Base-by-base conservation (phyloP, 2,113 vertebrate species). In the Gallinago media region DNA sequence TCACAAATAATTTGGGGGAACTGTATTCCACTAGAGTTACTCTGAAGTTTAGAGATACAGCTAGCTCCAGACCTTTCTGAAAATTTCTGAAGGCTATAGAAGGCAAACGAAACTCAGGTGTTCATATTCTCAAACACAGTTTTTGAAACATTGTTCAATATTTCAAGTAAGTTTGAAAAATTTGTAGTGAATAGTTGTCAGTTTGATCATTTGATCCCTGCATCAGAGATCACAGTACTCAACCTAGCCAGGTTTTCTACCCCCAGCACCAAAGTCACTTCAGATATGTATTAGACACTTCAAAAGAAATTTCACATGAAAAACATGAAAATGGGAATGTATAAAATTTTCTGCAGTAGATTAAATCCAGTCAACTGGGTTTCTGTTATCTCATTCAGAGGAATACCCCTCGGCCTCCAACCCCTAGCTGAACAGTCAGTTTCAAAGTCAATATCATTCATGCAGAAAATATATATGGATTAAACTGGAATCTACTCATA, bases 101-200 rank as follows among this genome's bases (percentile, higher is more conserved):
- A 61, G 27, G 49, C 22, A 85, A 94, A 47, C 38, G 4, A 46
- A 93, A 81, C 25, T 62, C 12, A 34, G 6, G 7, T 2, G 8
- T 54, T 91, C 34, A 11, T 58, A 71, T 59, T 78, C 12, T 74
- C 38, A 74, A 47, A 85, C 20, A 71, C 8, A 26, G 3, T 12
- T 94, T 76, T 93, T 88, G 36, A 88, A 88, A 72, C 50, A 52
- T 8, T 47, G 9, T 73, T 80, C 73, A 63, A 70, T 93, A 80
- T 77, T 93, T 92, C 54, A 79, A 34, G 11, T 29, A 59, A 66
- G 20, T 16, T 80, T 61, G 63, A 92, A 50, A 80, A 91, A 94
- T 61, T 26, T 8, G 8, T 88, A 77, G 62, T 70, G 63, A 92
- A 44, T 68, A 85, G 32, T 56, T 82, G 38, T 50, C 74, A 62